Evolutionary conservation across 2,797 vertebrate species (phyloP).

Genomic region (Poecilia gillii): DNA sequence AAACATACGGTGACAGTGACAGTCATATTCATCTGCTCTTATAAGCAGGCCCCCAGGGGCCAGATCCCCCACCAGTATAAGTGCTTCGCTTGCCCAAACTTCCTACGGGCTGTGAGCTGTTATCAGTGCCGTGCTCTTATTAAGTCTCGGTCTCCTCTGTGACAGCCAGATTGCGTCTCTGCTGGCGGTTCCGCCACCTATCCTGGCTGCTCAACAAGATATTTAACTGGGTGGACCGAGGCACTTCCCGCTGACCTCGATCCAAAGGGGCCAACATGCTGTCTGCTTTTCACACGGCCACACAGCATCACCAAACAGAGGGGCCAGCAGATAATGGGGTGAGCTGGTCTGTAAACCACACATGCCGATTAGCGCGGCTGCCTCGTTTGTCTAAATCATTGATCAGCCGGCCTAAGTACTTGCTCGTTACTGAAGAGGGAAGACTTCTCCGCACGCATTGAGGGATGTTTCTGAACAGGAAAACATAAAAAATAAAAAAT

Average conservation of each 20-base stretch:
- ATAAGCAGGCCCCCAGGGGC: not conserved
- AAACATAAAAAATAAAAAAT: not conserved
- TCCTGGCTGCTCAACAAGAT: constrained; percentile 9
- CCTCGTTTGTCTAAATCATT: constrained; percentile 5
- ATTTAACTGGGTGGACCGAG: constrained; percentile 13
- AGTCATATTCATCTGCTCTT: not conserved
- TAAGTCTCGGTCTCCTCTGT: constrained; percentile 12
- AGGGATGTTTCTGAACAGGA: not conserved
- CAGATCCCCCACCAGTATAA: not conserved
- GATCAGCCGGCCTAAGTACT: constrained; percentile 7
- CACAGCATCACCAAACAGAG: not conserved
- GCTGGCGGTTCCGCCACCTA: constrained; percentile 10
- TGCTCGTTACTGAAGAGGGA: not conserved
- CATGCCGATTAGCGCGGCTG: not conserved
- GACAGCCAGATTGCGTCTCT: constrained; percentile 29
- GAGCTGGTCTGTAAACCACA: not conserved
- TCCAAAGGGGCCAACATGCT: not conserved
- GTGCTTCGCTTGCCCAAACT: constrained; percentile 8
- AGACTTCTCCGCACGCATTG: not conserved
- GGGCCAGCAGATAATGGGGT: constrained; percentile 1
- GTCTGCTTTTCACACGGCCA: constrained; percentile 11
- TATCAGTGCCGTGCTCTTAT: constrained; percentile 27
- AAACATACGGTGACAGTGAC: not conserved
- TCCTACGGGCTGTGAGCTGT: constrained; percentile 9
- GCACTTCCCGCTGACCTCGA: constrained; percentile 1